A percentile compares a stretch with the other conserved stretches of the same genome.
Evolutionary conservation across 2,797 vertebrate genomes (phyloP).

Genomic region (Rhinoraja longicauda): DNA sequence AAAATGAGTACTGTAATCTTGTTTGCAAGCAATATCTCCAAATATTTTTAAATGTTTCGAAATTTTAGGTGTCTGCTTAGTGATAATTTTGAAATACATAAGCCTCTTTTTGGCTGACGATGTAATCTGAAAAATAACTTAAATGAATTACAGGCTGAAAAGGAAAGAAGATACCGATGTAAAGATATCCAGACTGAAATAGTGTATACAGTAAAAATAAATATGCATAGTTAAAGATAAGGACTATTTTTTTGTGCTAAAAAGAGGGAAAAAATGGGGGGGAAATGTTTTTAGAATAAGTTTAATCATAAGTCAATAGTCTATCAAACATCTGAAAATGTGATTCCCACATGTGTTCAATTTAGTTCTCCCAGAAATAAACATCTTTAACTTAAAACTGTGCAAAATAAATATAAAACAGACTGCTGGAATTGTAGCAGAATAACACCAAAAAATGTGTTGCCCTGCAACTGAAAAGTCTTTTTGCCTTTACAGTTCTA

Average conservation of each 20-base stretch:
- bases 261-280: neutral
- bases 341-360: neutral
- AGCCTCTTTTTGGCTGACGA: neutral
- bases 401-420: neutral
- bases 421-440: neutral
- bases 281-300: neutral
- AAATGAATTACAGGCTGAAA: neutral
- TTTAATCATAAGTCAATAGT: neutral
- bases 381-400: neutral
- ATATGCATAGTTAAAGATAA: neutral
- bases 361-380: neutral
- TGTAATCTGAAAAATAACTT: conserved; percentile 24
- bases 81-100: conserved; percentile 23
- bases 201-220: neutral
- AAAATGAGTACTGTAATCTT: neutral
- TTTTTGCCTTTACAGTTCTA: neutral
- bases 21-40: neutral
- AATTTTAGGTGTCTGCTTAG: neutral
- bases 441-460: neutral
- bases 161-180: neutral
- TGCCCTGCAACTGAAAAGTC: neutral
- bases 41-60: neutral
- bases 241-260: neutral
- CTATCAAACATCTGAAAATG: conserved; percentile 3
- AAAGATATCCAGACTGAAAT: neutral